A percentile compares a stretch with the other conserved stretches of the same genome.
Conservation (phyloP, 2,888 invertebrate species). For the Tipula confusa region DNA sequence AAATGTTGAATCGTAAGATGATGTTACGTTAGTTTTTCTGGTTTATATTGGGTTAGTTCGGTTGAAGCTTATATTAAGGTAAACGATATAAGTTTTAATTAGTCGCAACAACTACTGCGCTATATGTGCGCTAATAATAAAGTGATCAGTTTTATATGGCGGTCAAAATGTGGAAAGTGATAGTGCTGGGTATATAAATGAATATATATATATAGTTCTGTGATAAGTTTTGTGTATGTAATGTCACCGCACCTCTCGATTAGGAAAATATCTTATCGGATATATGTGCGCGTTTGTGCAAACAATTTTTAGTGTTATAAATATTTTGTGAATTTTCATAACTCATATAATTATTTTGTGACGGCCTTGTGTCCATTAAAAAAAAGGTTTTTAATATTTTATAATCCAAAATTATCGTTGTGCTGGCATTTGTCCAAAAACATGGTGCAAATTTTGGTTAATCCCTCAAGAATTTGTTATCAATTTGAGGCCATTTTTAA, state of each 20-base stretch:
- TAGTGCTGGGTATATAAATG: neutral
- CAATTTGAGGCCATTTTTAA: too few relatives aligned
- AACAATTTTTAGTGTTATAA: neutral
- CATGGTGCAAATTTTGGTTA: neutral
- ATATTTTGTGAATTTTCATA: neutral
- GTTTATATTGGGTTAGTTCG: neutral
- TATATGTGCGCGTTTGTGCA: neutral
- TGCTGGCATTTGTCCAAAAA: neutral
- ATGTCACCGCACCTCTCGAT: neutral
- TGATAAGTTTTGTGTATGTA: neutral
- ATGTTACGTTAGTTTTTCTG: neutral
- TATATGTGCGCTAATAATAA: neutral
- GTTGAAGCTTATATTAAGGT: neutral
- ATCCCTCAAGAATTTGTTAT: neutral
- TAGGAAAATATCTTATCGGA: neutral
- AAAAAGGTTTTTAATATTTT: neutral
- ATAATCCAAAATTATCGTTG: neutral
- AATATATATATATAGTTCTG: neutral
- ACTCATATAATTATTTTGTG: neutral
- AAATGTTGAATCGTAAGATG: neutral
- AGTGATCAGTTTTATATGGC: neutral
- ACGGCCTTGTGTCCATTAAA: neutral
- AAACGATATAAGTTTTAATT: neutral
- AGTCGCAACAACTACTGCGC: neutral
- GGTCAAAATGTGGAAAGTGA: neutral